Evolutionary conservation across 2,888 invertebrate species (phyloP), one percentile per base, ranked within the genome.

Genomic region (Lasioglossum lativentre): DNA sequence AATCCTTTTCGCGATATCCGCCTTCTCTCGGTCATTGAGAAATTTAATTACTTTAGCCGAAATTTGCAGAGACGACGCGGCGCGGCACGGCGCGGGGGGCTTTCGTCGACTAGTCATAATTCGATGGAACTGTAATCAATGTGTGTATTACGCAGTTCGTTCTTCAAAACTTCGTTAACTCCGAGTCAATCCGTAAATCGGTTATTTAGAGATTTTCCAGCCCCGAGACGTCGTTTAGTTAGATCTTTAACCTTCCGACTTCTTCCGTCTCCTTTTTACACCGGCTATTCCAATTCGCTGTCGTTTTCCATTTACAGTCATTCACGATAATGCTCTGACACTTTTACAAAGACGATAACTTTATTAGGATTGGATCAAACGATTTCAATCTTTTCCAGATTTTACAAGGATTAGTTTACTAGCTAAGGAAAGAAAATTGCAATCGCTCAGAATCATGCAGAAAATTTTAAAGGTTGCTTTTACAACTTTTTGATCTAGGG

Each of bases 1-100:
- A 63, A 83, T 63, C 70, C 75, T 75, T 75, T 59, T 75, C 79
- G 66, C 75, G 74, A 80, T 77, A 70, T 73, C 59, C 75, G 66
- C 23, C 77, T 75, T 27, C 34, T 52, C 40, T 52, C 34, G 42
- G 71, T 74, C 70, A 77, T 85, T 66, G 77, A 40, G 42, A 75
- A 77, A 85, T 80, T 83, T 83, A 85, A 85, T 85, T 85, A 80
- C 76, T 70, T n/a, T 30, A 12, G 34, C n/a, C 40, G 42, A 59
- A 80, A 71, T 52, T 78, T 63, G 47, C 59, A 3, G 47, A 63
- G 80, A 76, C 52, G 27, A 72, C 38, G 34, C 34, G 34, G 34
- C 34, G 34, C 1, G 34, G 34, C 34, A 3, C 34, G 23, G 30
- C 2, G 30, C 8, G 8, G 66, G 30, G 38, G 14, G n/a, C 16